Evolutionary conservation across 1,140 invertebrate genomes (phyloP).

Genomic region (Papilio xuthus): DNA sequence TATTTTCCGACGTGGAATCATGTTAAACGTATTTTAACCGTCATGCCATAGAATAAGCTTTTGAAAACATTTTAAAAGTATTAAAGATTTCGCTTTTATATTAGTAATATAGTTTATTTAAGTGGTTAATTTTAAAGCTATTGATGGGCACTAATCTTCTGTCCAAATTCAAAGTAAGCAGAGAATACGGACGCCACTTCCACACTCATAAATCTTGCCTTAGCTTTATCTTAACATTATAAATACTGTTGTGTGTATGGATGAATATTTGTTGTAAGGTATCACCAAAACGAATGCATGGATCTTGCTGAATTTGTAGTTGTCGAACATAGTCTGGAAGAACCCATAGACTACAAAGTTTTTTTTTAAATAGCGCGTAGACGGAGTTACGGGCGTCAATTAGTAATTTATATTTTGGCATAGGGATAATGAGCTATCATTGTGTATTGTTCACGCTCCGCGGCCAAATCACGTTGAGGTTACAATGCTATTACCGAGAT

Average conservation of each 20-base stretch:
- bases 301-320: no score
- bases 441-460: conserved; percentile 2
- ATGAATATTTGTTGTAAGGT: no score
- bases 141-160: background rate
- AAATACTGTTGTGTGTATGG: no score
- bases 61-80: background rate
- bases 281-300: no score
- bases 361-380: no score
- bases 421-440: background rate
- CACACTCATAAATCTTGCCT: no score
- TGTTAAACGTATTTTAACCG: background rate
- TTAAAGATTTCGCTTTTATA: background rate
- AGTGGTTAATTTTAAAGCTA: background rate
- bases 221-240: no score
- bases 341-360: no score
- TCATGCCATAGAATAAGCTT: background rate
- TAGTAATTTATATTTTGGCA: background rate
- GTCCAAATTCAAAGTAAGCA: no score
- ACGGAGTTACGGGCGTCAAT: no score
- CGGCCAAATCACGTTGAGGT: conserved; percentile 1
- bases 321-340: no score
- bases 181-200: background rate
- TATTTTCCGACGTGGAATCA: background rate
- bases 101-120: no score
- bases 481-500: background rate